A percentile compares a stretch with the other conserved stretches of the same genome.
Evolutionary conservation across 2,113 vertebrate species (phyloP).

Genomic region (Nothobranchius furzeri): DNA sequence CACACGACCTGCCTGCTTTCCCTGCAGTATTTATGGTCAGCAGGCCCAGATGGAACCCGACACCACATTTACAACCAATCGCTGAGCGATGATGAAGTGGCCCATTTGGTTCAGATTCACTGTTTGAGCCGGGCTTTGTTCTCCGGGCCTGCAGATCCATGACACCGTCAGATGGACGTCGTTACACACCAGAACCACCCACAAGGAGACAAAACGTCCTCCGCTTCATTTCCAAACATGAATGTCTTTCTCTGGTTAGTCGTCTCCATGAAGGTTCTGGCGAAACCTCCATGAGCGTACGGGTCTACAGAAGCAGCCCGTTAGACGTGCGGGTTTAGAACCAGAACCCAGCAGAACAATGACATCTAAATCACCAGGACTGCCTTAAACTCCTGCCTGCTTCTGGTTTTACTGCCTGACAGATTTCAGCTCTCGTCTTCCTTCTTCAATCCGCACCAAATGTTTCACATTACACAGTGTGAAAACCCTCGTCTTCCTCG

Average conservation of each 20-base stretch:
- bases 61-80: constrained; percentile 76
- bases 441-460: constrained; percentile 95
- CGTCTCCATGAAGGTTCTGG: too few species aligned
- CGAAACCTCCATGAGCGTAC: too few species aligned
- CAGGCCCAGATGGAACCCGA: constrained; percentile 64
- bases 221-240: too few species aligned
- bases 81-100: constrained; percentile 72
- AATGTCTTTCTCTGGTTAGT: too few species aligned
- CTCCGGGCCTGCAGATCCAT: constrained; percentile 49
- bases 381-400: constrained; percentile 84
- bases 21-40: constrained; percentile 66
- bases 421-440: constrained; percentile 84
- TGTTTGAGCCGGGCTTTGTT: constrained; percentile 49
- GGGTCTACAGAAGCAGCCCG: too few species aligned
- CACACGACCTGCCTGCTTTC: constrained; percentile 48
- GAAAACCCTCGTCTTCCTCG: constrained; percentile 98
- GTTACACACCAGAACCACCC: constrained; percentile 11
- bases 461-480: constrained; percentile 99
- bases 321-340: background rate
- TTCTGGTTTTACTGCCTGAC: constrained; percentile 88
- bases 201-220: background rate
- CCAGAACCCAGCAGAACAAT: constrained; percentile 57
- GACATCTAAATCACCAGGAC: constrained; percentile 85
- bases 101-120: constrained; percentile 69
- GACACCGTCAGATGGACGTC: constrained; percentile 20